Evolutionary conservation across 2,888 invertebrate genomes (phyloP), one percentile per base, ranked within the genome.

Genomic region (Phania funesta): DNA sequence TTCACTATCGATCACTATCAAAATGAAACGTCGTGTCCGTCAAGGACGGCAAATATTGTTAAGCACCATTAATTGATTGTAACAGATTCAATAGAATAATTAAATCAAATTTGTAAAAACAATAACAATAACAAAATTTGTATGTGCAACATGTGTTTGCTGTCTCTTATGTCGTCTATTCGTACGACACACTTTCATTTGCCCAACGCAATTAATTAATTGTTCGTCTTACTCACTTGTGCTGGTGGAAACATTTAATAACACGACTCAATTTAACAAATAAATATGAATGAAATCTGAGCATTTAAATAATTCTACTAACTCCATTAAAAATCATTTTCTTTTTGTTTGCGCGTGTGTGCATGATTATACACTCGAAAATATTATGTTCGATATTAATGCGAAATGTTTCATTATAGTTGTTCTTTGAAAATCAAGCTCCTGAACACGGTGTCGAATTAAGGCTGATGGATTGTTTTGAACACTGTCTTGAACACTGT

Each of bases 261-360:
- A 50, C 18, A 65, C 38, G 18, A 70, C 58, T 71, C 13, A 50
- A 67, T 74, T 64, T 20, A 64, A 65, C 52, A n/a, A 44, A 44
- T 44, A 26, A 60, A 52, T 8, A 68, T 68, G 44, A 60, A 68
- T 52, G 32, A 54, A 56, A 20, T 20, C n/a, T n/a, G 20, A 62
- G 29, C 58, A 60, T 62, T 62, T 29, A 62, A 70, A 65, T 64
- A 46, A 48, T 32, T 70, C 9, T 20, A 54, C 50, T 64, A 64
- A 71, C 35, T 18, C 38, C 38, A 50, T 71, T 18, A 74, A 62
- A 60, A 71, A 7, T 44, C 18, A 6, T 9, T 58, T 56, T 6
- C 13, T 13, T 56, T 60, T 60, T 9, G 32, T 44, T 74, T 65
- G 18, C 46, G 24, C 64, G 64, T 65, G 74, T 20, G 44, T 44